These are phyloP conservation scores for Keiferia lycopersicella DNA, from an alignment of 2,888 invertebrate species.

Conservation along the genomic window DNA sequence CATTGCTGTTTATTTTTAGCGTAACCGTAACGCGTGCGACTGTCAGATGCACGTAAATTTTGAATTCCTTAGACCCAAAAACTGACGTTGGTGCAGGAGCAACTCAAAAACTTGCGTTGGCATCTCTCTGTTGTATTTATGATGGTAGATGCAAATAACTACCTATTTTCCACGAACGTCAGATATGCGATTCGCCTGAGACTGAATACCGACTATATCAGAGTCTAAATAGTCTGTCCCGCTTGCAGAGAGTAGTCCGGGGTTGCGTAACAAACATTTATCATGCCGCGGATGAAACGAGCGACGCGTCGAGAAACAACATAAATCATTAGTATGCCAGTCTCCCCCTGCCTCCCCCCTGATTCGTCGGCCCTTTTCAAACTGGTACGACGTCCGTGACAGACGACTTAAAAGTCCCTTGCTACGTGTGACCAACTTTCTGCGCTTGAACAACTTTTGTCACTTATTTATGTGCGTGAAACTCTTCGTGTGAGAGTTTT, in stretches of 20 bases:
- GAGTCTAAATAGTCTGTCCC: slow-evolving; percentile 29
- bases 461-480: slow-evolving; percentile 1
- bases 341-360: slow-evolving; percentile 33
- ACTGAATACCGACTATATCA: slow-evolving; percentile 22
- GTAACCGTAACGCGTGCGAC: too few relatives aligned
- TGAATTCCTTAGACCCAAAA: too few relatives aligned
- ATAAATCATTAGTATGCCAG: slow-evolving; percentile 64
- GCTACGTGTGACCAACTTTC: slow-evolving; percentile 4
- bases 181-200: too few relatives aligned
- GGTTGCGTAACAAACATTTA: slow-evolving; percentile 62
- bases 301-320: slow-evolving; percentile 56
- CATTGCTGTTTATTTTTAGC: too few relatives aligned
- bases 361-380: slow-evolving; percentile 51
- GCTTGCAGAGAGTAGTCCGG: slow-evolving; percentile 24
- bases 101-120: too few relatives aligned
- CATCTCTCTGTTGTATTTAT: too few relatives aligned
- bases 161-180: too few relatives aligned
- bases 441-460: slow-evolving; percentile 5
- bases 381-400: slow-evolving; percentile 7
- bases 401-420: slow-evolving; percentile 20
- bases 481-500: slow-evolving; percentile 1
- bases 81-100: too few relatives aligned
- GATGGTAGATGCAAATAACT: too few relatives aligned
- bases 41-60: too few relatives aligned
- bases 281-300: slow-evolving; percentile 57